These are phyloP conservation scores for Pollicipes pollicipes DNA, from an alignment of 1,140 invertebrate genomes.

Conservation along the genomic window DNA sequence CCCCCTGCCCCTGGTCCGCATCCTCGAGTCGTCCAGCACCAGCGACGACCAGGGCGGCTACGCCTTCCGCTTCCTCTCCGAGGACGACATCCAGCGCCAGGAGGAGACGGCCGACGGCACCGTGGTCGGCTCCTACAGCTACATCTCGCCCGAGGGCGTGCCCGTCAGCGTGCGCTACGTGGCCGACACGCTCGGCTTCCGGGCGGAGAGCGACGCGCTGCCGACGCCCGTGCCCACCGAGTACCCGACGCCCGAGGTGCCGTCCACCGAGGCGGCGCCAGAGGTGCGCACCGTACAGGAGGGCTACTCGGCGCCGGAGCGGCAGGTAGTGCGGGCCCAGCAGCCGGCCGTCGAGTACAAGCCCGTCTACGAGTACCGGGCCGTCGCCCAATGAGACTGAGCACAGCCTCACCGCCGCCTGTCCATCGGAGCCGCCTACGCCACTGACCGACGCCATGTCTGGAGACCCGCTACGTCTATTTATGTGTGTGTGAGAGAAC, in stretches of 20 bases:
- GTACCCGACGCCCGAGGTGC: not conserved
- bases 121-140: slow-evolving; percentile 43
- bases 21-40: not conserved
- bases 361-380: not conserved
- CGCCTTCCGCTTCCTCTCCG: not conserved
- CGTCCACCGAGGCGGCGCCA: not conserved
- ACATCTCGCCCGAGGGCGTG: slow-evolving; percentile 45
- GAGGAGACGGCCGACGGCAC: not conserved
- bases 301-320: not conserved
- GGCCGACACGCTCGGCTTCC: slow-evolving; percentile 28
- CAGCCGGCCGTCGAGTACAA: not conserved
- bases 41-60: not conserved
- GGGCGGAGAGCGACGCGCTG: slow-evolving; percentile 14
- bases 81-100: not conserved
- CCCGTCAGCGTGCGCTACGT: slow-evolving; percentile 37
- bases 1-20: not conserved
- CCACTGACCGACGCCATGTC: no score
- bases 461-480: no score
- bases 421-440: no score
- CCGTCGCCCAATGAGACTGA: not conserved
- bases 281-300: not conserved
- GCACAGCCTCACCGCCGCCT: no score
- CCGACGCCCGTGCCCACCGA: slow-evolving; percentile 2
- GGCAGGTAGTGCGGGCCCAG: not conserved
- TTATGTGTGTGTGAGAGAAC: no score